These are phyloP conservation scores for Hemitrygon akajei DNA, from an alignment of 2,797 vertebrate genomes.

Conservation along the genomic window DNA sequence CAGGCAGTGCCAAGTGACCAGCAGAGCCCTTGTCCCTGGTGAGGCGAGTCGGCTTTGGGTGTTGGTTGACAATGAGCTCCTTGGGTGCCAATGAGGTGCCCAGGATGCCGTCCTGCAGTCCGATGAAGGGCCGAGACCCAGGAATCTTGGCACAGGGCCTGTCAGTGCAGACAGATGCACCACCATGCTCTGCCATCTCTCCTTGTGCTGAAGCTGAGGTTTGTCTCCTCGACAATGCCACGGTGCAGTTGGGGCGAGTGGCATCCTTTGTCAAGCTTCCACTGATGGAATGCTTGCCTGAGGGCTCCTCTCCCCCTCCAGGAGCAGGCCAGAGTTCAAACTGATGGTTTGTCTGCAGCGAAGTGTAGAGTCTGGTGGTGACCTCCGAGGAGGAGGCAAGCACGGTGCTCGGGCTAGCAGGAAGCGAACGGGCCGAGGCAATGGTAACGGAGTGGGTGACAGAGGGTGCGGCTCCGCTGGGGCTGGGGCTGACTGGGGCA, in stretches of 20 bases:
- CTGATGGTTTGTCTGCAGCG: slow-evolving; percentile 43
- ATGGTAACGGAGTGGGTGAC: not conserved
- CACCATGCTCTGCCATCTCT: not conserved
- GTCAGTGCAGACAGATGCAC: not conserved
- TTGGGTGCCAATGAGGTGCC: not conserved
- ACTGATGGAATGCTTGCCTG: no score
- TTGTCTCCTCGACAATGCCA: not conserved
- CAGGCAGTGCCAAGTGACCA: not conserved
- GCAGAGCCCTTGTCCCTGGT: not conserved
- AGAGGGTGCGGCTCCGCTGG: not conserved
- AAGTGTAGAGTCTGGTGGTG: slow-evolving; percentile 51
- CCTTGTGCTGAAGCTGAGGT: not conserved
- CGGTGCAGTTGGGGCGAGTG: not conserved
- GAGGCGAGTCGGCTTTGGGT: not conserved
- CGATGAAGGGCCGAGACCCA: not conserved
- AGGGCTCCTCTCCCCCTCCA: not conserved
- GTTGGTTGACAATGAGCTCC: not conserved
- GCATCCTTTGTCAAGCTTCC: not conserved
- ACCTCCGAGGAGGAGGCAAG: slow-evolving; percentile 48
- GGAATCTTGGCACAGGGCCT: slow-evolving; percentile 34
- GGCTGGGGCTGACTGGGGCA: not conserved
- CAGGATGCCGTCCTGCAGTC: not conserved
- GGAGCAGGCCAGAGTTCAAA: no score
- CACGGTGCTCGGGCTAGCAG: slow-evolving; percentile 34
- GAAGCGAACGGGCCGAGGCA: not conserved